Percentiles rank a stretch among this genome's conserved stretches.
phyloP scores from a whole-genome alignment of 2,113 vertebrate species.

The Pollachius pollachius region DNA sequence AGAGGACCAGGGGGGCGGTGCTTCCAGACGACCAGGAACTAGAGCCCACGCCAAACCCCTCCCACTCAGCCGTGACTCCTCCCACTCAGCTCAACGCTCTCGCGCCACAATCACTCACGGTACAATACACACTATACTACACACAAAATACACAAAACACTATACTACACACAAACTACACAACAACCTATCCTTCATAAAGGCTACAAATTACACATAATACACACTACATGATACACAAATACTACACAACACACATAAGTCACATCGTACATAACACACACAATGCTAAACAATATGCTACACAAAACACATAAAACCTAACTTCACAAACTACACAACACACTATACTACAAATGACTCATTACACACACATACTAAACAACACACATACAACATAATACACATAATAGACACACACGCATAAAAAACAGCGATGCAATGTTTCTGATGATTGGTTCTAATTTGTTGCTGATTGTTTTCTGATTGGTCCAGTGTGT shows the following conservation, averaged over 20 bases:
- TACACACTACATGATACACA: neutral
- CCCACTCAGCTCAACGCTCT: conserved; percentile 44
- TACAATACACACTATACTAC: conserved; percentile 31
- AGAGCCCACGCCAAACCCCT: conserved; percentile 65
- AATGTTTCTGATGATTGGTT: too few relatives aligned
- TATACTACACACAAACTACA: neutral
- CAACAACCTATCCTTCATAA: neutral
- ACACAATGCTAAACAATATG: neutral
- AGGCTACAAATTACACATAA: too few relatives aligned
- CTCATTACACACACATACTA: too few relatives aligned
- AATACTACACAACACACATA: neutral
- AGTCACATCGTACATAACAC: too few relatives aligned
- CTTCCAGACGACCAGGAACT: conserved; percentile 59
- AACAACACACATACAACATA: too few relatives aligned
- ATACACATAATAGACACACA: too few relatives aligned
- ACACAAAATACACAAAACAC: conserved; percentile 5
- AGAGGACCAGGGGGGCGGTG: conserved; percentile 52
- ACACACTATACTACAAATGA: too few relatives aligned
- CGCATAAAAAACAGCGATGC: too few relatives aligned
- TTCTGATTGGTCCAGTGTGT: conserved; percentile 59
- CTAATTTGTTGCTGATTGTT: too few relatives aligned
- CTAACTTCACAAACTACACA: too few relatives aligned
- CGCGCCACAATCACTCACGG: conserved; percentile 43
- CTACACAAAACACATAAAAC: neutral
- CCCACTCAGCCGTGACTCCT: conserved; percentile 38